Evolutionary conservation across 1,140 invertebrate genomes (phyloP), one percentile per base, ranked within the genome.

Genomic region (Sweltsa coloradensis): DNA sequence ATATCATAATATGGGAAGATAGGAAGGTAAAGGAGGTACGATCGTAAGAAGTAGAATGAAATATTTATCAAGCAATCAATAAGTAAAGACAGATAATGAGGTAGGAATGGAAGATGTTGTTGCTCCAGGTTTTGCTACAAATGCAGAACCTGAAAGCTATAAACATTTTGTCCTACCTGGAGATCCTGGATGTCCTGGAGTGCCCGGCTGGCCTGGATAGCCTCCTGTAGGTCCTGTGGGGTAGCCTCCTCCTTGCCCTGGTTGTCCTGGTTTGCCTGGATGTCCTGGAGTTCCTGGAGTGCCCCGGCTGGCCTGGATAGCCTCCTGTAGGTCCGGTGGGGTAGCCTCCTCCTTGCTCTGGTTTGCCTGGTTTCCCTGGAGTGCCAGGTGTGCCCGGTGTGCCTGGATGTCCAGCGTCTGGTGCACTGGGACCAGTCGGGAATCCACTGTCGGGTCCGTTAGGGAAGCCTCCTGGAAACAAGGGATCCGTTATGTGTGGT

Each of bases 281-380:
- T 39, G 41, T 46, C 45, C 49, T 6, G 54, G 54, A n/a, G 40
- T 45, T 18, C 47, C 51, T 39, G 53, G 46, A 34, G 7, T 34
- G 27, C 51, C 51, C n/a, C 40, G 49, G 52, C n/a, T 40, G 29
- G 3, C 44, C 41, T 29, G 53, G 49, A 9, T 29, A 22, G 1
- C 44, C 54, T 18, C 50, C 51, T 14, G 42, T 41, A 11, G 53
- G 53, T 11, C 34, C 45, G 31, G 34, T 29, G 9, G 51, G 53
- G 22, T 27, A 37, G 6, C 47, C 39, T 11, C 39, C 47, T 16
- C 41, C 40, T 34, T 46, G 47, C 13, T 37, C 47, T 23, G 47
- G 47, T 26, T 26, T 24, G 36, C 51, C 52, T 19, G 45, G 42
- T 47, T 27, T 22, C 23, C 47, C 47, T 23, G 45, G 41, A 13